Percentiles rank a stretch among this genome's conserved stretches.
Conservation (phyloP, 2,797 vertebrate genomes). For the Emydoidea blandingii region DNA sequence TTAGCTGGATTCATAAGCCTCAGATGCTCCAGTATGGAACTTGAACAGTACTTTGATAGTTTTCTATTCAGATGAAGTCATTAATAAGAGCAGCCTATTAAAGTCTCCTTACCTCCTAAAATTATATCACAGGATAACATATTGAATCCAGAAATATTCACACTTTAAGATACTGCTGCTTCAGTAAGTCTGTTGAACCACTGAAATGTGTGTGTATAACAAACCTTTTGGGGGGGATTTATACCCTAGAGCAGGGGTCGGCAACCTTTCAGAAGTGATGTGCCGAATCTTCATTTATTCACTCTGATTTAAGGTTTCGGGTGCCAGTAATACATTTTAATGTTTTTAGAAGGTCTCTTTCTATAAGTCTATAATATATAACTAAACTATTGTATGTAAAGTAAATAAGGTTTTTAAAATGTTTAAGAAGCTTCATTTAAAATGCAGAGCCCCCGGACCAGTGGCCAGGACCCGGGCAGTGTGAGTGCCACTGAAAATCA, state of each 20-base stretch:
- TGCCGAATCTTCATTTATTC: too few relatives aligned
- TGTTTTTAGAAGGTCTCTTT: too few relatives aligned
- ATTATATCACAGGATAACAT: not conserved
- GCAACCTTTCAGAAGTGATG: too few relatives aligned
- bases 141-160: not conserved
- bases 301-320: too few relatives aligned
- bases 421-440: too few relatives aligned
- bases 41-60: not conserved
- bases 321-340: too few relatives aligned
- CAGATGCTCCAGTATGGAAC: rapidly evolving
- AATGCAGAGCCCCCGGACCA: too few relatives aligned
- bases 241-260: not conserved
- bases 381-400: too few relatives aligned
- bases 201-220: not conserved
- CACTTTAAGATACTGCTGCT: not conserved
- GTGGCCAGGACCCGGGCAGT: too few relatives aligned
- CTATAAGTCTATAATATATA: too few relatives aligned
- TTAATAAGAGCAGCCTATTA: not conserved
- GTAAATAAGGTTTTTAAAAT: too few relatives aligned
- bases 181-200: not conserved
- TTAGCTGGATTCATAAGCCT: not conserved
- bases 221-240: not conserved
- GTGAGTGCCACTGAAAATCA: too few relatives aligned
- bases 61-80: not conserved
- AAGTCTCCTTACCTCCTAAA: not conserved